Conservation (phyloP, 2,888 invertebrate genomes). For the Volucella inanis region DNA sequence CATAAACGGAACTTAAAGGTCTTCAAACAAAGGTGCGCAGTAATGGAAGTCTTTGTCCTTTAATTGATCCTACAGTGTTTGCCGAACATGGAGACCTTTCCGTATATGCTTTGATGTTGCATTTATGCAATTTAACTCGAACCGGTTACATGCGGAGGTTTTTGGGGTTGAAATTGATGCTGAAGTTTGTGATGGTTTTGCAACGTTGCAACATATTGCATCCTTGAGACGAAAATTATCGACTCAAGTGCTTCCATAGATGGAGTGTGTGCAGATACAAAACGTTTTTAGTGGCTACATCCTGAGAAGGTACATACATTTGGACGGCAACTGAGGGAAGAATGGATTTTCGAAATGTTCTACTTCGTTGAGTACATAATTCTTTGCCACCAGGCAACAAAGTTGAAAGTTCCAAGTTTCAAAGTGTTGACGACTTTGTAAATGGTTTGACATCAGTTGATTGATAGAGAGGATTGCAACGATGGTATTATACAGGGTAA, state of each 20-base stretch:
- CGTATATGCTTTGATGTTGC: constrained; percentile 65
- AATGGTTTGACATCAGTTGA: constrained; percentile 49
- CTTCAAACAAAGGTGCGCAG: constrained; percentile 7
- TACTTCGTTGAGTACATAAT: constrained; percentile 3
- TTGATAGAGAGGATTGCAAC: constrained; percentile 22
- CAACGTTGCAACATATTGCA: constrained; percentile 50
- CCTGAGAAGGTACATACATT: neutral
- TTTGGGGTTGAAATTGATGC: neutral
- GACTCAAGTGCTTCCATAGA: constrained; percentile 59
- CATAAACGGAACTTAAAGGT: neutral
- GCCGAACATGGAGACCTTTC: constrained; percentile 50
- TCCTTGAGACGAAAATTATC: constrained; percentile 71
- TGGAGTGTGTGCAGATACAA: constrained; percentile 21
- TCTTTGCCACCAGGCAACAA: constrained; percentile 21
- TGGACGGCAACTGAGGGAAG: neutral
- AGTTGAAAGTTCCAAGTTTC: constrained; percentile 46
- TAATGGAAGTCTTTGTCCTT: constrained; percentile 27
- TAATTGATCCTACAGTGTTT: constrained; percentile 39
- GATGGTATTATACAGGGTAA: neutral
- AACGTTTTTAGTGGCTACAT: neutral
- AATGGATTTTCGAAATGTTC: constrained; percentile 16
- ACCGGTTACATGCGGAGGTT: neutral
- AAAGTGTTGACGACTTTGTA: constrained; percentile 53
- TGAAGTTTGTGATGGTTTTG: constrained; percentile 10
- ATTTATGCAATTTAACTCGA: constrained; percentile 65